Percentiles rank a stretch among this genome's conserved stretches.
Evolutionary conservation across 2,797 vertebrate species (phyloP).

Genomic region (Danio albolineatus): DNA sequence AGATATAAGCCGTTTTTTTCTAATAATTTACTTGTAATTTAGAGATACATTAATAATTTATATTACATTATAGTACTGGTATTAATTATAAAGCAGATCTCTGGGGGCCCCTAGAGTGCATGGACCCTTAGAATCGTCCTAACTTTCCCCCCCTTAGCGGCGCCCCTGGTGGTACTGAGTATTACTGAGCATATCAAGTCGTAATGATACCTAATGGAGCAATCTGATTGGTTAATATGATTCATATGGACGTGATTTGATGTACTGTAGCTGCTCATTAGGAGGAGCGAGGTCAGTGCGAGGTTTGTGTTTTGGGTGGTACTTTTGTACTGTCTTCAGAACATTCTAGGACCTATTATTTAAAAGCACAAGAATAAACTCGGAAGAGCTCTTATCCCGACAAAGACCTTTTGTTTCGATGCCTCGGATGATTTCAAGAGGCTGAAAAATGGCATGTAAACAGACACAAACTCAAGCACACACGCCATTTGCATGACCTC

Average conservation of each 20-base stretch:
- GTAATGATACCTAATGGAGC: background rate
- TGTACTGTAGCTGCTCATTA: conserved; percentile 1
- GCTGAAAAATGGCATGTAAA: conserved; percentile 30
- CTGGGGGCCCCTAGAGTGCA: too few species aligned
- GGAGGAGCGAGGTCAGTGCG: conserved; percentile 8
- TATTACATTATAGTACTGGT: too few species aligned
- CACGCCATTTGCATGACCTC: conserved; percentile 33
- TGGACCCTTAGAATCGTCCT: too few species aligned
- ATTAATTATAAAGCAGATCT: too few species aligned
- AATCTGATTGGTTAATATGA: conserved; percentile 4
- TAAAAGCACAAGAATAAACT: conserved; percentile 28
- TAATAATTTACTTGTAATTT: too few species aligned
- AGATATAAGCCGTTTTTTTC: too few species aligned
- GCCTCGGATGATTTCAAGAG: conserved; percentile 21
- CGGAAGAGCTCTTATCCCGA: conserved; percentile 32
- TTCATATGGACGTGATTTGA: conserved; percentile 17
- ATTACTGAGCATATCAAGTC: conserved; percentile 1
- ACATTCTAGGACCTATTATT: conserved; percentile 16
- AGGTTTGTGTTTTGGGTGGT: conserved; percentile 37
- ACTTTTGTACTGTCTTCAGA: conserved; percentile 22
- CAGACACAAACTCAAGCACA: conserved; percentile 25
- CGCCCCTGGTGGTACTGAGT: too few species aligned
- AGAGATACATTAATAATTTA: too few species aligned
- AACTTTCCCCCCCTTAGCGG: too few species aligned
- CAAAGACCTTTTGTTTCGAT: conserved; percentile 38